phyloP scores from a whole-genome alignment of 2,888 invertebrate genomes.

The Tethea ocularis region DNA sequence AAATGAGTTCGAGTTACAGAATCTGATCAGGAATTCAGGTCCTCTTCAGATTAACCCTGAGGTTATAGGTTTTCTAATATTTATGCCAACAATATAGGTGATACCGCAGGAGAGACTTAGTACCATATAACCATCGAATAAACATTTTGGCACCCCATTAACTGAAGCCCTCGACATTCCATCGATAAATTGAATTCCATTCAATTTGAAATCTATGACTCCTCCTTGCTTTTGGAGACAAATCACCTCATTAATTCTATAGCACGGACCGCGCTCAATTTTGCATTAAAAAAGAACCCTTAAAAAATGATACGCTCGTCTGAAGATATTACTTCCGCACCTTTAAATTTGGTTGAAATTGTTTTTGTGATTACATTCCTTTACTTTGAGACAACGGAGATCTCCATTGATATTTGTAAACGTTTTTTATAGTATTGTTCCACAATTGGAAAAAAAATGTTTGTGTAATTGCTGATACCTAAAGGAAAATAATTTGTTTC shows the following conservation, averaged over 20 bases:
- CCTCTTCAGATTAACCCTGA: no score
- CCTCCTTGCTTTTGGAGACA: constrained; percentile 51
- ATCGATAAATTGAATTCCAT: constrained; percentile 60
- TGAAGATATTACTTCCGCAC: constrained; percentile 9
- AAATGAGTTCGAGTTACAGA: no score
- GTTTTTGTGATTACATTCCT: constrained; percentile 11
- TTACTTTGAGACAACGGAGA: constrained; percentile 6
- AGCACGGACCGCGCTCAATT: constrained; percentile 52
- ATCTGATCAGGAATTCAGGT: no score
- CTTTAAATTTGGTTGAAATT: constrained; percentile 12
- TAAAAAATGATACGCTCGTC: constrained; percentile 21
- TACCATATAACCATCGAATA: constrained; percentile 23
- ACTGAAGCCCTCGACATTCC: constrained; percentile 25
- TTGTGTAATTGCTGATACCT: no score
- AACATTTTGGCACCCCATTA: constrained; percentile 46
- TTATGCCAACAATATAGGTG: background rate
- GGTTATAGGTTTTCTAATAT: no score
- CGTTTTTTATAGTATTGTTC: no score
- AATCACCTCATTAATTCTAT: constrained; percentile 70
- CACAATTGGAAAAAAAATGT: no score
- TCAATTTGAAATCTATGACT: constrained; percentile 58
- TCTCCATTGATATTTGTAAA: background rate
- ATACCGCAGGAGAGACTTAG: no score
- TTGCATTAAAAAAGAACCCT: constrained; percentile 42
- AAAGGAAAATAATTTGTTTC: no score